These are phyloP conservation scores for Oreochromis aureus DNA, from an alignment of 2,113 vertebrate genomes.

Conservation along the genomic window DNA sequence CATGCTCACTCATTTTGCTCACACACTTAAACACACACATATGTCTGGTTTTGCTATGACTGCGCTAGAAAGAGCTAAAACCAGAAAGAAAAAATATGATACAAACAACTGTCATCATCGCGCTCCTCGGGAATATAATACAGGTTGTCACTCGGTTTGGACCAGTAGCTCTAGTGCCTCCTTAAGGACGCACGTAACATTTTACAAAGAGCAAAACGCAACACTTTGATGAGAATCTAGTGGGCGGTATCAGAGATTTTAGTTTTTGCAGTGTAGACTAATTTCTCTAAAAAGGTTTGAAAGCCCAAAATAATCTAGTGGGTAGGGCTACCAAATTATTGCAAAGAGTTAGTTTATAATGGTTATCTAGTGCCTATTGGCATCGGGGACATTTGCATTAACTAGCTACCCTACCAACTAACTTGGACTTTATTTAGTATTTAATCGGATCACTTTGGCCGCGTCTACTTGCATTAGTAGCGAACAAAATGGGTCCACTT, in stretches of 20 bases:
- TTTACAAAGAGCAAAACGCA: not conserved
- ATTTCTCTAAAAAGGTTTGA: not conserved
- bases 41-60: constrained; percentile 42
- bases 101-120: not conserved
- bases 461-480: not conserved
- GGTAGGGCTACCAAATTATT: not conserved
- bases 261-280: not conserved
- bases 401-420: not conserved
- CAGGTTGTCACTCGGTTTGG: not conserved
- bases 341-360: not conserved
- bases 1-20: not conserved
- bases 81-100: not conserved
- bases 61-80: constrained; percentile 11
- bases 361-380: not conserved
- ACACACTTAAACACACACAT: not conserved
- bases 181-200: not conserved
- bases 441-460: not conserved
- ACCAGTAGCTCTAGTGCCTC: not conserved
- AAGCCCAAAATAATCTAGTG: not conserved
- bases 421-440: not conserved
- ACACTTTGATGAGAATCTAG: not conserved
- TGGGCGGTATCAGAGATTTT: not conserved
- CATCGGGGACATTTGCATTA: not conserved
- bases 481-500: fast-evolving
- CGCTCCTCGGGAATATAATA: not conserved